phyloP scores from a whole-genome alignment of 2,797 vertebrate genomes.

The Oreochromis mossambicus region DNA sequence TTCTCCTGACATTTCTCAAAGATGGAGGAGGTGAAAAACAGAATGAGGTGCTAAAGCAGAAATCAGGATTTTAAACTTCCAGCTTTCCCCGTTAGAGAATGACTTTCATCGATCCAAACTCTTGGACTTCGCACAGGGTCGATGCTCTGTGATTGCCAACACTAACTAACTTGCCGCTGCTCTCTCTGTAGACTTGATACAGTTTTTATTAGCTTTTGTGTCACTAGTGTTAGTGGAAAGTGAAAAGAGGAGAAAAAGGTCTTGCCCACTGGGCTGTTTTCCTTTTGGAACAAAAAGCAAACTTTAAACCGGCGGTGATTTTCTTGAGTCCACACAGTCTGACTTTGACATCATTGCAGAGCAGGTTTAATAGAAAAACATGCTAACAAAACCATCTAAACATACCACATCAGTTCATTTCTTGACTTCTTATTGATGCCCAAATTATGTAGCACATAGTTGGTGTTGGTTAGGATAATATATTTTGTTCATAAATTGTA shows the following conservation, averaged over 20 bases:
- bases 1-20: slow-evolving; percentile 79
- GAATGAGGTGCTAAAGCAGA: slow-evolving; percentile 63
- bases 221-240: slow-evolving; percentile 43
- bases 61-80: slow-evolving; percentile 63
- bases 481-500: neutral
- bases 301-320: neutral
- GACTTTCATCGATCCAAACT: slow-evolving; percentile 77
- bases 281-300: slow-evolving; percentile 7
- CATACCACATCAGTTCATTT: neutral
- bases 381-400: neutral
- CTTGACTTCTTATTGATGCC: neutral
- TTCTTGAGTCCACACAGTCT: neutral
- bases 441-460: neutral
- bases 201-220: slow-evolving; percentile 64
- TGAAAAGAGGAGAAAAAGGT: slow-evolving; percentile 11
- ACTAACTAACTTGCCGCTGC: slow-evolving; percentile 65
- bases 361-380: neutral
- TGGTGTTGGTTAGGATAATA: neutral
- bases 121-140: slow-evolving; percentile 59
- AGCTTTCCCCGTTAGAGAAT: slow-evolving; percentile 60
- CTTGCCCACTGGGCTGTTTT: slow-evolving; percentile 5
- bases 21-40: slow-evolving; percentile 68
- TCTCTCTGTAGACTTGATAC: slow-evolving; percentile 51
- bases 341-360: neutral
- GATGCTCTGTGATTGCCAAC: slow-evolving; percentile 73